Evolutionary conservation across 2,113 vertebrate species (phyloP), one percentile per base, ranked within the genome.

Genomic region (Poeciliopsis retropinna): DNA sequence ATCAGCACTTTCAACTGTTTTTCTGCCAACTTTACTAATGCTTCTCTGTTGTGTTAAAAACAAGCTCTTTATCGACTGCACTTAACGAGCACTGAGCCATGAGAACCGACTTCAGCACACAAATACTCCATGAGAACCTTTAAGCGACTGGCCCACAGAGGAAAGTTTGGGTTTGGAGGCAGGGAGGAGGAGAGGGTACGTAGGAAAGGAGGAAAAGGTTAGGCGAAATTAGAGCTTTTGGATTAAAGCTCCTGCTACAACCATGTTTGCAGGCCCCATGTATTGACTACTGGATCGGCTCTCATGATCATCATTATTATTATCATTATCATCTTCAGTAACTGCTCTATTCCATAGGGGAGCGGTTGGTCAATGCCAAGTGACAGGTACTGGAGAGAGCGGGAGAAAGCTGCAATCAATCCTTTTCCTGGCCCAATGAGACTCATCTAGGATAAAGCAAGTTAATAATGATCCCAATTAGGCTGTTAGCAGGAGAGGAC

Each of bases 21-120:
- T 84, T 86, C 87, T 81, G 91, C 91, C 93, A 93, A 87, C 78
- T 88, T 81, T 80, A 66, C 88, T 92, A 92, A 93, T 92, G 88
- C 69, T 67, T 63, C 66, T 41, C 80, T 68, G 81, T 87, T 80
- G 78, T 79, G 89, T 87, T 90, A 86, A 91, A 89, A 91, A 90
- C 83, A 89, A 83, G 73, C 79, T 89, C 85, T 92, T 87, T 88
- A 88, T 90, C 90, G 68, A 67, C 82, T 67, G 32, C 67, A 60
- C 61, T 89, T 92, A 88, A 92, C 66, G 60, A 89, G 90, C 25
- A 0, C 64, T 64, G 27, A 64, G 61, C 85, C 88, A 83, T 87
- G 90, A 93, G 90, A 91, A 91, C 84, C 14, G 27, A 82, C 70
- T 90, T 71, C 67, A 65, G 66, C 80, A 73, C 65, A 76, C 64